Percentiles rank a stretch among this genome's conserved stretches.
Evolutionary conservation across 1,140 invertebrate species (phyloP).

Genomic region (Goniozus legneri): DNA sequence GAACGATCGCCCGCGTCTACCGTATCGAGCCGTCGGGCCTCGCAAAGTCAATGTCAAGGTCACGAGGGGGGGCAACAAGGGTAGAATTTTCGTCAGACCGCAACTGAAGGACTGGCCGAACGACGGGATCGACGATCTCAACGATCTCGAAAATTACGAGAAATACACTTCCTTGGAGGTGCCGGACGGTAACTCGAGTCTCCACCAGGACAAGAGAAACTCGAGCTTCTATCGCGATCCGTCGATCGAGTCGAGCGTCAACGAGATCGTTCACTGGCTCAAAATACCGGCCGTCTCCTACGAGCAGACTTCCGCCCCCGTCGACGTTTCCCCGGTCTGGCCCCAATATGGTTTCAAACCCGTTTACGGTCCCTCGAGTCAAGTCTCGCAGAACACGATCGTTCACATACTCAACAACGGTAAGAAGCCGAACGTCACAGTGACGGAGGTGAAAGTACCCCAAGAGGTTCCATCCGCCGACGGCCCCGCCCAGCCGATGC

Average conservation of each 20-base stretch:
- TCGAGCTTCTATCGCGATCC: constrained; percentile 12
- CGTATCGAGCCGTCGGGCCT: too few species aligned
- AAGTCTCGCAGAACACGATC: constrained; percentile 43
- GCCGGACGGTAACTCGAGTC: neutral
- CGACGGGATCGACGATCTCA: constrained; percentile 21
- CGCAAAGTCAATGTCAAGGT: too few species aligned
- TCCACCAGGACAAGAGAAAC: constrained; percentile 1
- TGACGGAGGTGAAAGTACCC: constrained; percentile 18
- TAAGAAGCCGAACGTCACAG: constrained; percentile 29
- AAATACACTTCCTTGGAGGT: constrained; percentile 35
- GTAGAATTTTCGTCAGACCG: constrained; percentile 7
- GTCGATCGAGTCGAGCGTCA: constrained; percentile 14
- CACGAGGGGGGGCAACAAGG: neutral
- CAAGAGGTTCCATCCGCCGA: neutral
- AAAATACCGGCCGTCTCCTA: constrained; percentile 31
- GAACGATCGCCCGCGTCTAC: too few species aligned
- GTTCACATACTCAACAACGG: constrained; percentile 42
- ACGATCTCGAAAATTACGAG: constrained; percentile 43
- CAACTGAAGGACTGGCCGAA: constrained; percentile 43
- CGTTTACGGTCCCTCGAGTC: constrained; percentile 18
- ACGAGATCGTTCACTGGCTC: constrained; percentile 38
- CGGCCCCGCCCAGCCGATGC: constrained; percentile 1
- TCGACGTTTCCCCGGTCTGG: constrained; percentile 4
- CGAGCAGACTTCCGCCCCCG: constrained; percentile 16
- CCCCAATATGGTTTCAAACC: neutral